A percentile compares a stretch with the other conserved stretches of the same genome.
Conservation (phyloP, 2,797 vertebrate species). For the Hirundo rustica region DNA sequence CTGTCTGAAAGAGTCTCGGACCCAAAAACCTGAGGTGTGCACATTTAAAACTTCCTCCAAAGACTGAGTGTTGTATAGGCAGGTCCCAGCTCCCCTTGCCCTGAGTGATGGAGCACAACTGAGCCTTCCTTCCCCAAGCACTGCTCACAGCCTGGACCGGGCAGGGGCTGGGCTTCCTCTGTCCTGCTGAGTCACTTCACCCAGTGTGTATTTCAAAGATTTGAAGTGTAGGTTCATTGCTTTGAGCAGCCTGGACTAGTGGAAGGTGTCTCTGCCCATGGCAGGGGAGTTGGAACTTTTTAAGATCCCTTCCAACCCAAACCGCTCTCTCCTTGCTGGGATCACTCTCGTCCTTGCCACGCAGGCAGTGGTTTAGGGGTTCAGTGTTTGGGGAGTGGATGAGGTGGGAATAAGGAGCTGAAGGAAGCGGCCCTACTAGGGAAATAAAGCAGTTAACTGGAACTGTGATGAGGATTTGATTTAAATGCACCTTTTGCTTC, state of each 20-base stretch:
- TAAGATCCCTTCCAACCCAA: background rate
- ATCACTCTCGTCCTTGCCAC: background rate
- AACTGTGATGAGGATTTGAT: background rate
- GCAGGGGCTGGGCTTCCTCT: background rate
- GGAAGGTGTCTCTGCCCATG: background rate
- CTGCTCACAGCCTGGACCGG: accelerated
- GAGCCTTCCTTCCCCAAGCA: background rate
- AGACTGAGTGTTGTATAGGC: background rate
- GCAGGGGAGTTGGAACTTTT: background rate
- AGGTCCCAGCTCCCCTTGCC: background rate
- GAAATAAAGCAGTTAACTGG: background rate
- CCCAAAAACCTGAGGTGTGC: background rate
- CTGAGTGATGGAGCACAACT: accelerated
- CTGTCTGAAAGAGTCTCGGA: background rate
- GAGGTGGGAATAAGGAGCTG: background rate
- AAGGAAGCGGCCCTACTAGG: background rate
- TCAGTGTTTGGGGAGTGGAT: background rate
- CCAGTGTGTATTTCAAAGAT: accelerated
- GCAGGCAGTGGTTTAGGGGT: background rate
- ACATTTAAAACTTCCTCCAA: background rate
- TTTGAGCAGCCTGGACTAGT: background rate
- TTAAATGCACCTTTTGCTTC: background rate
- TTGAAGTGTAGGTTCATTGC: background rate
- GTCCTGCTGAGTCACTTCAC: background rate
- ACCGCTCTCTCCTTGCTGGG: background rate